Conservation (phyloP, 2,888 invertebrate species). For the Megamerina dolium region DNA sequence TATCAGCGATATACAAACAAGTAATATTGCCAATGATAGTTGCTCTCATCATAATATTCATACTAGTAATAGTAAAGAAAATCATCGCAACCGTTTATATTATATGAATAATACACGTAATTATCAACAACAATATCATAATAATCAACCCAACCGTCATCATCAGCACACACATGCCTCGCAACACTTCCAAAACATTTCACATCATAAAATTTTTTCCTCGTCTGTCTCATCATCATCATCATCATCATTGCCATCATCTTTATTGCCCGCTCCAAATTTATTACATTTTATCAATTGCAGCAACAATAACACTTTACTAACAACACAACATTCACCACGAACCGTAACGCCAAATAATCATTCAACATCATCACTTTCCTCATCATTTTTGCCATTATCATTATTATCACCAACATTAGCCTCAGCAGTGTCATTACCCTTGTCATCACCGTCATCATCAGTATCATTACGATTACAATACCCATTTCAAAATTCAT, state of each 20-base stretch:
- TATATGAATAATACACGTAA: constrained; percentile 12
- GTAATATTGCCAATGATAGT: constrained; percentile 37
- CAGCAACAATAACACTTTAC: constrained; percentile 13
- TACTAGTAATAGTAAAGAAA: constrained; percentile 39
- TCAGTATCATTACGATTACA: too few species aligned
- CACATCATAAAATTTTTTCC: background rate
- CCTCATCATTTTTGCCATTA: too few species aligned
- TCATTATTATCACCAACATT: too few species aligned
- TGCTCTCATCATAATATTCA: constrained; percentile 16
- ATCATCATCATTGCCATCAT: background rate
- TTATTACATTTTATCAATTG: constrained; percentile 3
- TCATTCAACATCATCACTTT: too few species aligned
- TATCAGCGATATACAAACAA: constrained; percentile 49
- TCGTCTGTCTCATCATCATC: constrained; percentile 1
- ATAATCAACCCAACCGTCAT: constrained; percentile 11
- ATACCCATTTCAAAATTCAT: too few species aligned
- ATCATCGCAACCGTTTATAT: constrained; percentile 35
- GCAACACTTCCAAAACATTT: background rate
- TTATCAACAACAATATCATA: constrained; percentile 7
- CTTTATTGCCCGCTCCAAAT: background rate
- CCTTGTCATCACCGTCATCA: too few species aligned
- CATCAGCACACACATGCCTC: background rate
- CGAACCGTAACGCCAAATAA: constrained; percentile 20
- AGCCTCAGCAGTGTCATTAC: too few species aligned
- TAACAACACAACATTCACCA: constrained; percentile 9